Evolutionary conservation across 2,888 invertebrate genomes (phyloP).

Genomic region (Cheilosia variabilis): DNA sequence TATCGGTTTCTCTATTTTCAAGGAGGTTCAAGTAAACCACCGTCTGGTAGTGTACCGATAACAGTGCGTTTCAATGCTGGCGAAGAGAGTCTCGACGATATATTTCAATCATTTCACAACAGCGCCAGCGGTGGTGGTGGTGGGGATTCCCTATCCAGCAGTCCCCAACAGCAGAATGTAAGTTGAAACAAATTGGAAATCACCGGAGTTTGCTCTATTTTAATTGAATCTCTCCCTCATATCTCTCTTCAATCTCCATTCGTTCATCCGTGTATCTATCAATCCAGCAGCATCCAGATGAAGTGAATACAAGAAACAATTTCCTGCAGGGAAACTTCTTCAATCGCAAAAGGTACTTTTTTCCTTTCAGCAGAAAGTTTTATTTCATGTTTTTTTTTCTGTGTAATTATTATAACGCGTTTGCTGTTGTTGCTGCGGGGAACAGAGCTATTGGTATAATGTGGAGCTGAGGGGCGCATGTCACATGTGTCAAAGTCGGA

Average conservation of each 20-base stretch:
- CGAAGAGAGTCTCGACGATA: slow-evolving; percentile 83
- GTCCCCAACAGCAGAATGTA: slow-evolving; percentile 80
- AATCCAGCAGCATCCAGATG: slow-evolving; percentile 79
- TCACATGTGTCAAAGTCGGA: slow-evolving; percentile 63
- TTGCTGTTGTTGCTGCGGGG: slow-evolving; percentile 62
- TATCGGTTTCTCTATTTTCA: slow-evolving; percentile 26
- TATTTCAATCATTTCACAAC: slow-evolving; percentile 82
- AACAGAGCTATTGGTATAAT: background rate
- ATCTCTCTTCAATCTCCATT: slow-evolving; percentile 1
- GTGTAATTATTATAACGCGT: slow-evolving; percentile 31
- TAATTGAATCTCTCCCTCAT: slow-evolving; percentile 46
- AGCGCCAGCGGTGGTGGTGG: slow-evolving; percentile 76
- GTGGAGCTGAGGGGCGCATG: slow-evolving; percentile 68
- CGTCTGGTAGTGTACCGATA: slow-evolving; percentile 81
- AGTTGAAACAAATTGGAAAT: slow-evolving; percentile 42
- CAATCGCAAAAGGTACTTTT: slow-evolving; percentile 82
- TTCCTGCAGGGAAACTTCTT: slow-evolving; percentile 82
- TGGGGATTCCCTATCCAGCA: slow-evolving; percentile 82
- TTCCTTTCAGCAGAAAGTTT: slow-evolving; percentile 39
- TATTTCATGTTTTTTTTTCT: slow-evolving; percentile 32
- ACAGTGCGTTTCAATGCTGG: slow-evolving; percentile 83
- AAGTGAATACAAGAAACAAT: slow-evolving; percentile 82
- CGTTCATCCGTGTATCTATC: background rate
- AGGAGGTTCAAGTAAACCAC: slow-evolving; percentile 78
- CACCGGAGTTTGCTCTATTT: slow-evolving; percentile 48